Evolutionary conservation across 2,113 vertebrate genomes (phyloP).

Genomic region (Grus americana): DNA sequence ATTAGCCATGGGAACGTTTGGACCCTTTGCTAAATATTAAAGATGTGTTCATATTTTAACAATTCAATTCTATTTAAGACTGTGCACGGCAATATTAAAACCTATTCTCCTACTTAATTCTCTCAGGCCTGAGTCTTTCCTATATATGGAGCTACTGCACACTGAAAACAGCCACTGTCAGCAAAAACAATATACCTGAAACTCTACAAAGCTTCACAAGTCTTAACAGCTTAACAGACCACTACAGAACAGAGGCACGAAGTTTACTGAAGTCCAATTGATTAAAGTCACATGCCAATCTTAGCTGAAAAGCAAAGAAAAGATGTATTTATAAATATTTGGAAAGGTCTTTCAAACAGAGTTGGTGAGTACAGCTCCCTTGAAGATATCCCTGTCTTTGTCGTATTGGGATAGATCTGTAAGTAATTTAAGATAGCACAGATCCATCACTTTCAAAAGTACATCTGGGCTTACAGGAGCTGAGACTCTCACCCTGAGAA

Average conservation of each 20-base stretch:
- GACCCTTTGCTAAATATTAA: neutral
- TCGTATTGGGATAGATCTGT: neutral
- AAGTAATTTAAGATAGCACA: slow-evolving; percentile 16
- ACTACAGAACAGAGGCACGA: slow-evolving; percentile 4
- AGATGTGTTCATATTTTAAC: neutral
- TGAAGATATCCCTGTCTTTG: slow-evolving; percentile 26
- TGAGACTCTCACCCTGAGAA: neutral
- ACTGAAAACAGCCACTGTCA: neutral
- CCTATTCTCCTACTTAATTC: neutral
- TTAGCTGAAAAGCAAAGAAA: slow-evolving; percentile 27
- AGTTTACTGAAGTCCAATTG: slow-evolving; percentile 41
- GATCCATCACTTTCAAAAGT: slow-evolving; percentile 21
- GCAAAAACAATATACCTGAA: neutral
- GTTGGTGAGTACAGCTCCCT: slow-evolving; percentile 3
- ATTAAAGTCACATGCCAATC: slow-evolving; percentile 22
- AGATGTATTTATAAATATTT: slow-evolving; percentile 36
- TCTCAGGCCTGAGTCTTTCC: neutral
- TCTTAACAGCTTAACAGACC: slow-evolving; percentile 14
- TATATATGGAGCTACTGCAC: neutral
- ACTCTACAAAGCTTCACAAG: slow-evolving; percentile 11
- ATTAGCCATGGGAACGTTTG: neutral
- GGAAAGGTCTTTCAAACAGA: slow-evolving; percentile 20
- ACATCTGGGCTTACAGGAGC: neutral
- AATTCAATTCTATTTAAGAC: neutral
- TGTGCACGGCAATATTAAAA: neutral